These are phyloP conservation scores for Alloplasta piceator DNA, from an alignment of 2,888 invertebrate species.

Conservation along the genomic window DNA sequence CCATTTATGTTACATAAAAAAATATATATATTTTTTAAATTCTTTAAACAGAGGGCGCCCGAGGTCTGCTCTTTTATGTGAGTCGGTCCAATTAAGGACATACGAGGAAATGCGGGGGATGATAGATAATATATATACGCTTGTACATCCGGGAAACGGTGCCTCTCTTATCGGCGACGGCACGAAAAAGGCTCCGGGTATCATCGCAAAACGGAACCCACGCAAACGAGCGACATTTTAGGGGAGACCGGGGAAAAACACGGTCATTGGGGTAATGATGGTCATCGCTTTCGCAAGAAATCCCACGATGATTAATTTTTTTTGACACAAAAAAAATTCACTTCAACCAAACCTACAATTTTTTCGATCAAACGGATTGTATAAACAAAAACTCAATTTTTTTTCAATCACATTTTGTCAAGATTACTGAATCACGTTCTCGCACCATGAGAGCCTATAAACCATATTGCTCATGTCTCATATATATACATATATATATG, in stretches of 20 bases:
- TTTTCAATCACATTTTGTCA: conserved; percentile 3
- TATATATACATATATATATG: conserved; percentile 25
- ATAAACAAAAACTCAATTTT: background rate
- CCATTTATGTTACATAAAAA: background rate
- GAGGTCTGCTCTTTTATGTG: conserved; percentile 29
- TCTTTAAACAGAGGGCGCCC: background rate
- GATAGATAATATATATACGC: conserved; percentile 73
- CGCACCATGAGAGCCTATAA: background rate
- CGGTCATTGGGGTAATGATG: too few species aligned
- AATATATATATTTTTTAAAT: too few species aligned
- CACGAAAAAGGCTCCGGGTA: conserved; percentile 75
- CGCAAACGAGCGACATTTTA: conserved; percentile 52
- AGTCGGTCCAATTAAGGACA: conserved; percentile 68
- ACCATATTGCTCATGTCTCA: background rate
- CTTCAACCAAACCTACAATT: background rate
- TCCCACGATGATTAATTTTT: background rate
- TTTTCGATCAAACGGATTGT: background rate
- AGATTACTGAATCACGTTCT: background rate
- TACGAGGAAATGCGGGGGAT: conserved; percentile 81
- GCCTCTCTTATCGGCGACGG: conserved; percentile 77
- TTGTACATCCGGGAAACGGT: conserved; percentile 81
- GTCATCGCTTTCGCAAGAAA: background rate
- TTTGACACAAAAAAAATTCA: background rate
- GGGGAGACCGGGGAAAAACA: background rate
- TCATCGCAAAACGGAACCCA: conserved; percentile 46